These are phyloP conservation scores for Cristatella mucedo DNA, from an alignment of 2,888 invertebrate species.

Conservation along the genomic window DNA sequence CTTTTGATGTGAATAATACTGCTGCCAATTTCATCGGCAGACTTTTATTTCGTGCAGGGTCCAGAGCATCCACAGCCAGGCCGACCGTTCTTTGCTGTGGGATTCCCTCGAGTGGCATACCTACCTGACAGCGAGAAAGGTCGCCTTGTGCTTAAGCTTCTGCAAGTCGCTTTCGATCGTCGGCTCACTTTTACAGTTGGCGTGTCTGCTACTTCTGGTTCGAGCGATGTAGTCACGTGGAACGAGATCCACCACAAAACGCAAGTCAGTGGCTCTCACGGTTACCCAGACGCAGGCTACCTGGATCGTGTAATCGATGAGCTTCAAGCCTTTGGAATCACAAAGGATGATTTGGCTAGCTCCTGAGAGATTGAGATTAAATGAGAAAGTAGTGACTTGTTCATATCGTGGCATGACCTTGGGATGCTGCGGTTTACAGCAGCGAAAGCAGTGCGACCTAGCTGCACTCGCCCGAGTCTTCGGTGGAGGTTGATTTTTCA, in stretches of 20 bases:
- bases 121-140: conserved; percentile 69
- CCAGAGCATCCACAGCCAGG: conserved; percentile 34
- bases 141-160: conserved; percentile 53
- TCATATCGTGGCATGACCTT: no score
- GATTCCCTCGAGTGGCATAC: conserved; percentile 46
- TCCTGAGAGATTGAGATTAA: no score
- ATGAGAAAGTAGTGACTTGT: no score
- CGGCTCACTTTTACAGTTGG: conserved; percentile 69
- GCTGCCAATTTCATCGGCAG: no score
- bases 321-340: conserved; percentile 37
- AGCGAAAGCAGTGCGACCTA: no score
- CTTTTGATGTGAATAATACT: no score
- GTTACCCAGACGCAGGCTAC: conserved; percentile 60
- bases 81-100: conserved; percentile 40
- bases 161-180: conserved; percentile 67
- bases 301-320: conserved; percentile 48
- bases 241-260: conserved; percentile 75
- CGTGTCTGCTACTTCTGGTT: conserved; percentile 71
- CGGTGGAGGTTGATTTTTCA: no score
- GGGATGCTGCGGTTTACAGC: no score
- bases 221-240: conserved; percentile 80
- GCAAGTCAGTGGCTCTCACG: conserved; percentile 43
- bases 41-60: conserved; percentile 18
- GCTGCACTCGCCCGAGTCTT: no score
- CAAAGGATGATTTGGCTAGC: conserved; percentile 16